Conservation (phyloP, 2,888 invertebrate species). For the Acanthosepion esculentum region DNA sequence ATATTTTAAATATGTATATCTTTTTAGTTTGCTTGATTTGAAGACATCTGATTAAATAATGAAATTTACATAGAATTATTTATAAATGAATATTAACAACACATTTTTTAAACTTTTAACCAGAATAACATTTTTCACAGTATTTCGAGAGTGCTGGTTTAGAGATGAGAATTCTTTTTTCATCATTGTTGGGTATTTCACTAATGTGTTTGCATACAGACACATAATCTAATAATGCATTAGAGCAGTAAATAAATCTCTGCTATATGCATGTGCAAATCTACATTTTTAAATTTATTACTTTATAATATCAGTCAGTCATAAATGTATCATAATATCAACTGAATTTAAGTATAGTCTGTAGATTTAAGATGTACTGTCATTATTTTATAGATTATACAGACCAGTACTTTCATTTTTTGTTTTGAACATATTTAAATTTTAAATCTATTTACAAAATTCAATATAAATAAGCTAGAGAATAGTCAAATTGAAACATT, state of each 20-base stretch:
- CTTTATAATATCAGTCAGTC: no score
- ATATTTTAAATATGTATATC: background rate
- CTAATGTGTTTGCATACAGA: background rate
- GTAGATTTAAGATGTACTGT: no score
- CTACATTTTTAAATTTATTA: background rate
- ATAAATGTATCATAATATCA: no score
- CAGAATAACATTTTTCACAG: background rate
- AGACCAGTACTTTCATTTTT: no score
- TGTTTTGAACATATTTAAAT: no score
- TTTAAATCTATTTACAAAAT: no score
- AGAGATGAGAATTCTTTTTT: background rate
- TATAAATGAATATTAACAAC: background rate
- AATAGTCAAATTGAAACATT: no score
- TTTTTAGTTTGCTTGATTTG: background rate
- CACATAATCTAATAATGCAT: background rate
- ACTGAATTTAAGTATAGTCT: no score
- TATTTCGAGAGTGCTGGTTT: background rate
- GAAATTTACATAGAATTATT: background rate
- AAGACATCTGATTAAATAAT: background rate
- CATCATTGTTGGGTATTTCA: background rate
- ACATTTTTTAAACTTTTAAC: background rate
- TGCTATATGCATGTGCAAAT: background rate
- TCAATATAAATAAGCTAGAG: no score
- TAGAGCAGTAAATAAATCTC: background rate
- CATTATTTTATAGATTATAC: no score